These are phyloP conservation scores for Chaetogeoica ovagalla DNA, from an alignment of 2,888 invertebrate genomes.

Conservation along the genomic window DNA sequence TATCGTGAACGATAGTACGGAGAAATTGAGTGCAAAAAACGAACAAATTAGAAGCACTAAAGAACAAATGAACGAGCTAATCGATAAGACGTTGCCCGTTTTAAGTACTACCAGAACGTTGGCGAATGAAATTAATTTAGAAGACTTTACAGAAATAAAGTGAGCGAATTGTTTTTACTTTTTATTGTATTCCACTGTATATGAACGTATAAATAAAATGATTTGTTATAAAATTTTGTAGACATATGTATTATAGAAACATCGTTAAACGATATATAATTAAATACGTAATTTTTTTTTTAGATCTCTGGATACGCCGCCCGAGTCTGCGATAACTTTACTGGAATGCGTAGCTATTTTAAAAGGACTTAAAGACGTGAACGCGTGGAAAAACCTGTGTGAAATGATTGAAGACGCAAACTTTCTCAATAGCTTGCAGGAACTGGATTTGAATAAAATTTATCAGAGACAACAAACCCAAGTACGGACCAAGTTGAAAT, in stretches of 20 bases:
- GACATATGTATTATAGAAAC: too few species aligned
- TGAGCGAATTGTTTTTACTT: not conserved
- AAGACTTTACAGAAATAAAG: constrained; percentile 35
- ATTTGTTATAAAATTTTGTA: too few species aligned
- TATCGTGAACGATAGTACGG: constrained; percentile 12
- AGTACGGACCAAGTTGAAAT: constrained; percentile 33
- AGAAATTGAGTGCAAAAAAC: constrained; percentile 10
- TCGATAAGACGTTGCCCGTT: constrained; percentile 19
- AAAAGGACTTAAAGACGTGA: constrained; percentile 79
- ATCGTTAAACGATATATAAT: not conserved
- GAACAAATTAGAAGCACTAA: constrained; percentile 17
- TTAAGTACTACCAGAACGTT: constrained; percentile 15
- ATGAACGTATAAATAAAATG: too few species aligned
- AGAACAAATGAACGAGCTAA: constrained; percentile 15
- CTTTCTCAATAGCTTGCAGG: constrained; percentile 77
- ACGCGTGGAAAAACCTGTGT: constrained; percentile 83
- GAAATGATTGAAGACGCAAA: constrained; percentile 90
- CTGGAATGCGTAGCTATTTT: constrained; percentile 89
- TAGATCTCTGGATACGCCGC: constrained; percentile 50
- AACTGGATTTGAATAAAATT: constrained; percentile 82
- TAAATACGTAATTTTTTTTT: not conserved
- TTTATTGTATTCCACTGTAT: too few species aligned
- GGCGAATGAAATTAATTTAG: constrained; percentile 17
- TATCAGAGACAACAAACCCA: constrained; percentile 68
- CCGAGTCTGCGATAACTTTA: constrained; percentile 68